Base-by-base conservation (phyloP, 2,113 vertebrate species). In the Euleptes europaea region DNA sequence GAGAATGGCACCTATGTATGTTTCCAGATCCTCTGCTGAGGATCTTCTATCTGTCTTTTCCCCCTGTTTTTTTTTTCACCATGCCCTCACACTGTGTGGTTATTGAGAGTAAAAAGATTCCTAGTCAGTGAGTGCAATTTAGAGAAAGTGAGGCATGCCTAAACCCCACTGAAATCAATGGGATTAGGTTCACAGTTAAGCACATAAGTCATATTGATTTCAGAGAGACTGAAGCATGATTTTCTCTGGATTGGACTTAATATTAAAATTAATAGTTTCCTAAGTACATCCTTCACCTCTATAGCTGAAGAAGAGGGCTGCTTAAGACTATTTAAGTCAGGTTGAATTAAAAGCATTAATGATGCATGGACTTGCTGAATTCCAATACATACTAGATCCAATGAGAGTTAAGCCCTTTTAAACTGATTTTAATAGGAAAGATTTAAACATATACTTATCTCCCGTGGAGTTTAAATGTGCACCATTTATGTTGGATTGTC, bases 301-400 rank as follows among this genome's bases (percentile, higher is more conserved):
- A 6, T 60, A 72, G 69, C 49, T 51, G 54, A 33, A 49, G 60
- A 63, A 28, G 60, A 63, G 21, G 57, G 63, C 28, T 28, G 57
- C 31, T 51, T 21, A 63, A 63, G 60, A 63, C 60, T 63, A 63
- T 63, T 84, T 83, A 67, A 70, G 73, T 72, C 5, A 31, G 40
- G 86, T 9, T 1, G 76, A 77, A 87, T 92, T 89, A 83, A 57
- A 89, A 75, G 33, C 33, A 75, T 80, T 51, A 67, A 84, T 80
- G 4, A 35, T 49, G 5, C 8, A 12, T n/a, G 31, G 15, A 40
- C 44, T 15, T 40, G 80, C 38, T 57, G 71, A 78, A 21, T 4
- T 88, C 8, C 38, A 40, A 69, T n/a, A 13, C 26, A 67, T 33
- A 15, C 10, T 47, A 14, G 17, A 81, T 7, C 38, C 57, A 66